Evolutionary conservation across 2,113 vertebrate species (phyloP).

Genomic region (Melanotaenia duboulayi): DNA sequence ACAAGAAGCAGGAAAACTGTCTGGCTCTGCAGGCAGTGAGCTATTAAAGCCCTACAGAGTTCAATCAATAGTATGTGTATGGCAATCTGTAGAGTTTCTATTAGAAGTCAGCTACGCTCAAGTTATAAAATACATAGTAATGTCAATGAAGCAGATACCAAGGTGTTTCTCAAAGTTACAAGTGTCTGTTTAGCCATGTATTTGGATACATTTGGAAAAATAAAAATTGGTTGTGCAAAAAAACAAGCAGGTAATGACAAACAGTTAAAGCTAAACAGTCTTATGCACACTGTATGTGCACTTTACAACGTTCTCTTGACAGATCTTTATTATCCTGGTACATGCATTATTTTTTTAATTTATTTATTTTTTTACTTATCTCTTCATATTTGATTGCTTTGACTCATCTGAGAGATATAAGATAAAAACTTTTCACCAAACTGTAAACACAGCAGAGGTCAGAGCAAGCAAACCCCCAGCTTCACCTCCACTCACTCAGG

Average conservation of each 20-base stretch:
- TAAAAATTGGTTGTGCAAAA: too few relatives aligned
- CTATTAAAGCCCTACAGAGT: conserved; percentile 54
- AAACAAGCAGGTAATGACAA: too few relatives aligned
- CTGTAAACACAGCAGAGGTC: neutral
- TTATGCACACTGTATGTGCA: too few relatives aligned
- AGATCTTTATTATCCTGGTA: neutral
- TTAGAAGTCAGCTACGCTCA: conserved; percentile 27
- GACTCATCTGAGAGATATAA: neutral
- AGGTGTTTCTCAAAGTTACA: neutral
- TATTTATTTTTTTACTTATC: neutral
- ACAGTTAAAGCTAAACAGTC: too few relatives aligned
- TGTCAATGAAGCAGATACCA: neutral
- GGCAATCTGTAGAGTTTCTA: conserved; percentile 56
- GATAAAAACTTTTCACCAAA: neutral
- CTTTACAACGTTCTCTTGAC: too few relatives aligned
- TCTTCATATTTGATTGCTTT: neutral
- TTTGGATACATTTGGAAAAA: neutral
- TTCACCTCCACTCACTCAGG: neutral
- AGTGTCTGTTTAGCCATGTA: neutral
- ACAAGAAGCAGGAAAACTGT: conserved; percentile 34
- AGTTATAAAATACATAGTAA: neutral
- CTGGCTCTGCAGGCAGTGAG: conserved; percentile 46
- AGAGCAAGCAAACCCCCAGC: neutral
- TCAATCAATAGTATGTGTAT: conserved; percentile 63
- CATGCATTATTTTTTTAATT: neutral